These are phyloP conservation scores for Meandrina meandrites DNA, from an alignment of 92 coral and sea anemone genomes.

Conservation along the genomic window DNA sequence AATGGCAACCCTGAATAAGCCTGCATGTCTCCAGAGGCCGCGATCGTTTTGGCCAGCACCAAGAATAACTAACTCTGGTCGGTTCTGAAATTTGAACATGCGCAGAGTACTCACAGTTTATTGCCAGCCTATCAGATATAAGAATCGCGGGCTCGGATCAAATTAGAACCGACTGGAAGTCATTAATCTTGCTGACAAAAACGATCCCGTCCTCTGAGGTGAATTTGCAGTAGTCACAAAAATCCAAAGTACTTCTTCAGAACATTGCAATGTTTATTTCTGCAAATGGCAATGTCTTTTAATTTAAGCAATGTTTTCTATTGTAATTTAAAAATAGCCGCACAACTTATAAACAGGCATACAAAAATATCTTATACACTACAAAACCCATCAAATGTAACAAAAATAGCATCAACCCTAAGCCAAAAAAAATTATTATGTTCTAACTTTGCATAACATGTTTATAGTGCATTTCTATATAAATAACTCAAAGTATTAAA, in stretches of 20 bases:
- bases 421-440: neutral
- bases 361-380: slow-evolving; percentile 40
- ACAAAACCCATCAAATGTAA: slow-evolving; percentile 36
- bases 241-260: neutral
- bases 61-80: too few relatives aligned
- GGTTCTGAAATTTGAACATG: too few relatives aligned
- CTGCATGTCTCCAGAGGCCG: too few relatives aligned
- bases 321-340: slow-evolving; percentile 1
- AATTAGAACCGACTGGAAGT: too few relatives aligned
- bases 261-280: neutral
- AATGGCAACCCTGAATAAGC: too few relatives aligned
- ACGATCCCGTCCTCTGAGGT: too few relatives aligned
- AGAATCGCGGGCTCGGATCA: too few relatives aligned
- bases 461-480: slow-evolving; percentile 7
- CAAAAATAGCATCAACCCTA: slow-evolving; percentile 23
- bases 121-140: too few relatives aligned
- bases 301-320: neutral
- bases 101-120: too few relatives aligned
- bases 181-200: too few relatives aligned
- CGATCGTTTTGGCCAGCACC: too few relatives aligned
- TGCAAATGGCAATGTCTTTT: neutral
- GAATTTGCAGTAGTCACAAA: neutral
- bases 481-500: slow-evolving; percentile 32
- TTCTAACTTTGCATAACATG: slow-evolving; percentile 13
- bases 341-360: too few relatives aligned